Evolutionary conservation across 2,113 vertebrate species (phyloP).

Genomic region (Equus quagga): DNA sequence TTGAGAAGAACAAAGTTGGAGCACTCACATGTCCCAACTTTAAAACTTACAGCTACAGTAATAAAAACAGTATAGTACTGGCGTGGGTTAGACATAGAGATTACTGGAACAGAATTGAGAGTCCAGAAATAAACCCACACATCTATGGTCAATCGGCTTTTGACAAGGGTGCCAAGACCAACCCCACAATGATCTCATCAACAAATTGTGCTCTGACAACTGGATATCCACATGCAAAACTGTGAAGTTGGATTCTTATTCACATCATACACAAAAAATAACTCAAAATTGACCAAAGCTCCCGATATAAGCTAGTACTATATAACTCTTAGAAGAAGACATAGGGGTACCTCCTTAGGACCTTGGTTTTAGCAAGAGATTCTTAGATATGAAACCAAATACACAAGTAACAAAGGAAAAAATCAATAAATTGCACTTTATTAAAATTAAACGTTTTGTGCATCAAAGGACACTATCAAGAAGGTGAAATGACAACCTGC

Average conservation of each 20-base stretch:
- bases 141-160: neutral
- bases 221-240: neutral
- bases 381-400: neutral
- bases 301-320: neutral
- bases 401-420: neutral
- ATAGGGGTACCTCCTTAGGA: neutral
- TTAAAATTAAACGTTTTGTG: neutral
- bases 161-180: no score
- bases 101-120: neutral
- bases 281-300: neutral
- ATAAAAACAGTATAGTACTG: neutral
- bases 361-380: neutral
- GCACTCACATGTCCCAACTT: neutral
- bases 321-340: neutral
- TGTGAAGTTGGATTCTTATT: neutral
- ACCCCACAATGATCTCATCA: neutral
- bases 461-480: neutral
- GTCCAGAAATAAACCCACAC: neutral
- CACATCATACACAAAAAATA: neutral
- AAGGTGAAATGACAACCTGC: neutral
- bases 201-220: neutral
- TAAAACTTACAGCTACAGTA: neutral
- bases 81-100: neutral
- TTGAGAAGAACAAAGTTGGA: neutral
- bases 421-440: neutral